These are phyloP conservation scores for Sarcophaga variegata DNA, from an alignment of 2,888 invertebrate species.

Conservation along the genomic window DNA sequence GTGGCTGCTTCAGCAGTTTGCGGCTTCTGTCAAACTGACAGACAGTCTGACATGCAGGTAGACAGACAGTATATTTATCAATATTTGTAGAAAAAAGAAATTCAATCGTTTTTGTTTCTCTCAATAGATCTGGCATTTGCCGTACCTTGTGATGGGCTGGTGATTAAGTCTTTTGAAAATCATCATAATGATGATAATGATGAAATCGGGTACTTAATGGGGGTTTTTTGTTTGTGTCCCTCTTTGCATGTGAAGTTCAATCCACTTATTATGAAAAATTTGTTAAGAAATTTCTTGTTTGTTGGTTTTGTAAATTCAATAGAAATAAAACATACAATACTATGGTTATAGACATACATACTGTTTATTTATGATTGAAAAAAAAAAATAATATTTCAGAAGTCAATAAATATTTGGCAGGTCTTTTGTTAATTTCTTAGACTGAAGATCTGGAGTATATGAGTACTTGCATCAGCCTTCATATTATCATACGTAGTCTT, in stretches of 20 bases:
- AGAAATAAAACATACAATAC: no score
- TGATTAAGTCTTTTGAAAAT: constrained; percentile 18
- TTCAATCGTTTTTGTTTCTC: not conserved
- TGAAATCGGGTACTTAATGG: not conserved
- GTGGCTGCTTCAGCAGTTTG: not conserved
- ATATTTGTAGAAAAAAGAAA: not conserved
- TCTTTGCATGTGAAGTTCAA: constrained; percentile 16
- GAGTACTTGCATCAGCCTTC: no score
- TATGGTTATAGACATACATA: not conserved
- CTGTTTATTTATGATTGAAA: no score
- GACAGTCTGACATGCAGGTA: not conserved
- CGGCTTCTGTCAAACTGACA: not conserved
- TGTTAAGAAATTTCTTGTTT: not conserved
- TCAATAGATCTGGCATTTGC: not conserved
- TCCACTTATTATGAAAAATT: constrained; percentile 3
- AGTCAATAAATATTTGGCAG: not conserved
- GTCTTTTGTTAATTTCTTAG: no score
- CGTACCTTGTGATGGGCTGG: not conserved
- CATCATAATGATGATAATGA: constrained; percentile 1
- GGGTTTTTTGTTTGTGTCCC: not conserved
- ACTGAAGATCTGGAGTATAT: no score
- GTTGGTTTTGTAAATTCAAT: not conserved
- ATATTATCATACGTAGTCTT: no score
- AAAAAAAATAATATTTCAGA: not conserved
- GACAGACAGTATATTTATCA: not conserved